A percentile compares a stretch with the other conserved stretches of the same genome.
phyloP scores from a whole-genome alignment of 2,888 invertebrate genomes.

The Amphipyra berbera region DNA sequence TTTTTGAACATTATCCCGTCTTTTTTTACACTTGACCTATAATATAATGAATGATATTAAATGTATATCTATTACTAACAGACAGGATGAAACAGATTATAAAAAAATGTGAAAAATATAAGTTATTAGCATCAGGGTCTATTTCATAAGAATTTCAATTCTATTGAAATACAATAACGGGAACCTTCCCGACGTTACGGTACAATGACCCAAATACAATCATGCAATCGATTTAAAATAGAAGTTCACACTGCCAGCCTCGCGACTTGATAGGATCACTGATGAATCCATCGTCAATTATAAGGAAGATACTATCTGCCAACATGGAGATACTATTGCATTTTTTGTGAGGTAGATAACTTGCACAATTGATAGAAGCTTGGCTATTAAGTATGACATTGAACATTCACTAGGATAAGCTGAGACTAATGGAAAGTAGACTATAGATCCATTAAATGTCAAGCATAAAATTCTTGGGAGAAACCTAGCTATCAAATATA shows the following conservation, averaged over 20 bases:
- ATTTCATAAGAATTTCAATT: conserved; percentile 49
- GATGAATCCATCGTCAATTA: conserved; percentile 13
- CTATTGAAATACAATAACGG: conserved; percentile 47
- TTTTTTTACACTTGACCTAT: too few relatives aligned
- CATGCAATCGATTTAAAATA: conserved; percentile 44
- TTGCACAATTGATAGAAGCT: conserved; percentile 23
- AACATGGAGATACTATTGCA: conserved; percentile 21
- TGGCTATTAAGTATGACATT: conserved; percentile 28
- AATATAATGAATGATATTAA: too few relatives aligned
- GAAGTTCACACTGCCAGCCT: conserved; percentile 20
- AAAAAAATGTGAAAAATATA: too few relatives aligned
- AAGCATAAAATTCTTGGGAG: too few relatives aligned
- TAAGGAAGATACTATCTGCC: conserved; percentile 21
- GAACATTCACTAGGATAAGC: conserved; percentile 1
- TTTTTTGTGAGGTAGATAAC: conserved; percentile 25
- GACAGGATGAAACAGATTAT: too few relatives aligned
- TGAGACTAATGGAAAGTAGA: too few relatives aligned
- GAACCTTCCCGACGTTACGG: conserved; percentile 51
- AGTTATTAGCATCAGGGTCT: not conserved
- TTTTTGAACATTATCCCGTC: too few relatives aligned
- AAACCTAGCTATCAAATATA: too few relatives aligned
- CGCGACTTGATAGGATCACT: conserved; percentile 5
- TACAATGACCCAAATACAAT: conserved; percentile 67
- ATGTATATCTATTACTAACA: too few relatives aligned
- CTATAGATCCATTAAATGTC: too few relatives aligned